These are phyloP conservation scores for Graphium colonna DNA, from an alignment of 2,888 invertebrate species.

Conservation along the genomic window DNA sequence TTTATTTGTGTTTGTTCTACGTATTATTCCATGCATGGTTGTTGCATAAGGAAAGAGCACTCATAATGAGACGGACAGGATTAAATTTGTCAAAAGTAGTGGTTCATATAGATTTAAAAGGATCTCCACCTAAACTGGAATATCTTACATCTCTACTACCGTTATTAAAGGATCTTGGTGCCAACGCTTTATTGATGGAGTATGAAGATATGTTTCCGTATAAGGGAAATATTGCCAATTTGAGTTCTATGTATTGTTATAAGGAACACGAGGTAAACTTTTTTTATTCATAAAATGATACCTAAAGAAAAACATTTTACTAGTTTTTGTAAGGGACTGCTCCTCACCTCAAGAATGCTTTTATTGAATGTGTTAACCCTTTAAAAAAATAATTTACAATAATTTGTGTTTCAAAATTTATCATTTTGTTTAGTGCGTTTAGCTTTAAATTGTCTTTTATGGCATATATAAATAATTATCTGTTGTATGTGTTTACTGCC, in stretches of 20 bases:
- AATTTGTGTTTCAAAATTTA: no score
- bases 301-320: no score
- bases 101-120: conserved; percentile 92
- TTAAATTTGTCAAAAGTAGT: conserved; percentile 74
- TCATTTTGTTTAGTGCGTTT: background rate
- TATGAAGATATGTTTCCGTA: conserved; percentile 95
- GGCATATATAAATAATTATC: background rate
- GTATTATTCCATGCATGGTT: conserved; percentile 17
- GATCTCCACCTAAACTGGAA: conserved; percentile 86
- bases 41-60: conserved; percentile 2
- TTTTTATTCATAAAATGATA: conserved; percentile 27
- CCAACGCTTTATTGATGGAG: conserved; percentile 88
- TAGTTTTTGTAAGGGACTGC: no score
- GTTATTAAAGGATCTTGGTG: conserved; percentile 82
- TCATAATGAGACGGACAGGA: background rate
- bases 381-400: no score
- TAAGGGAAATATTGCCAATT: conserved; percentile 74
- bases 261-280: conserved; percentile 50
- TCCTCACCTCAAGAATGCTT: no score
- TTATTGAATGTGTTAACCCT: no score
- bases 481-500: no score
- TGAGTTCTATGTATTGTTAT: conserved; percentile 84
- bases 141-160: conserved; percentile 83
- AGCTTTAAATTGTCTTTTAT: background rate
- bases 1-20: conserved; percentile 15